A percentile compares a stretch with the other conserved stretches of the same genome.
phyloP scores from a whole-genome alignment of 2,113 vertebrate species.

The Prunella himalayana region DNA sequence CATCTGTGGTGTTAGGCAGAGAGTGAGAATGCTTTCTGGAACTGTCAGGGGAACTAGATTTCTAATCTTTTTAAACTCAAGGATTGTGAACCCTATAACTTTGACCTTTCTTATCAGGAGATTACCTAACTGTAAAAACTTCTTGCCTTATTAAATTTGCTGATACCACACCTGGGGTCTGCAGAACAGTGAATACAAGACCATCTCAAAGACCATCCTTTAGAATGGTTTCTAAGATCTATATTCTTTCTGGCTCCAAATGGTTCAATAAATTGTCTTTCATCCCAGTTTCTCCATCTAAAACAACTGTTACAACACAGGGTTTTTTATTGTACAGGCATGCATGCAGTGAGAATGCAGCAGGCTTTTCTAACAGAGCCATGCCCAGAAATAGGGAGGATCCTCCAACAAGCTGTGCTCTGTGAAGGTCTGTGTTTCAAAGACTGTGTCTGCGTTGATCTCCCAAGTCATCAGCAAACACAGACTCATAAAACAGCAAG shows the following conservation, averaged over 20 bases:
- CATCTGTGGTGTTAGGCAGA: neutral
- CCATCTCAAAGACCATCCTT: neutral
- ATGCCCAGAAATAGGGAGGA: neutral
- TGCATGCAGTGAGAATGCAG: neutral
- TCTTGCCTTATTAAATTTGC: neutral
- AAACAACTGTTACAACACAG: neutral
- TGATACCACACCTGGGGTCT: neutral
- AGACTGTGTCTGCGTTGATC: neutral
- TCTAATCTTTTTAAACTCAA: neutral
- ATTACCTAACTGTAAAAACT: neutral
- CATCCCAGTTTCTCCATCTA: neutral
- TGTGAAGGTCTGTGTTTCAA: neutral
- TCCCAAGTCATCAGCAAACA: neutral
- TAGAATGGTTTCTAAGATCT: neutral
- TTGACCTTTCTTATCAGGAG: neutral
- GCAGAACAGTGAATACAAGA: neutral
- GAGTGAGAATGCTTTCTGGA: constrained; percentile 2
- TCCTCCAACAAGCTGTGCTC: neutral
- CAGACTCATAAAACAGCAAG: neutral
- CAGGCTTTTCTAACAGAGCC: neutral
- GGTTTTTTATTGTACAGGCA: neutral
- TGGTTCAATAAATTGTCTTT: neutral
- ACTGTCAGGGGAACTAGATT: neutral
- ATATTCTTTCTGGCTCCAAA: neutral
- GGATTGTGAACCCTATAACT: neutral